Evolutionary conservation across 1,140 invertebrate genomes (phyloP), one percentile per base, ranked within the genome.

Genomic region (Linepithema humile): DNA sequence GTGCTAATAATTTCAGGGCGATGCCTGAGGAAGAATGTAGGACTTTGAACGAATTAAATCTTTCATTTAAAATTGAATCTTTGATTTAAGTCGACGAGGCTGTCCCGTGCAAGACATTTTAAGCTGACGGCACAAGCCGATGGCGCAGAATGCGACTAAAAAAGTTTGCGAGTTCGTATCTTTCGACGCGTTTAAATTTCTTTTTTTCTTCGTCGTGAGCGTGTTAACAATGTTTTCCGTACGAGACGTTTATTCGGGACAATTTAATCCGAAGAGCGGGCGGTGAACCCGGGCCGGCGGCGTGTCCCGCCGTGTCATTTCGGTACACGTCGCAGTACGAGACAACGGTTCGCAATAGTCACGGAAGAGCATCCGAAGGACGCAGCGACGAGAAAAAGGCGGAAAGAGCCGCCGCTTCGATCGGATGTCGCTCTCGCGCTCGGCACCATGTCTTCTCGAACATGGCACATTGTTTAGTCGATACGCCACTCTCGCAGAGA

Each of bases 401-500:
- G 57, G 50, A 38, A 43, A 45, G n/a, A 48, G 74, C 67, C 80
- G 70, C 86, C 83, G 70, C 86, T 91, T 90, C 90, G 88, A 87
- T 91, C 85, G 48, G 35, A 82, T 74, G 65, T 85, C 87, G 87
- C 85, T 88, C 83, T 88, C 87, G 83, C 87, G 83, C 77, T 88
- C 65, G 32, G 38, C 55, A 40, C 78, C 83, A 78, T 88, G 69
- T 88, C 85, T 91, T 84, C 86, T 91, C 87, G 89, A 90, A 91
- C 88, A 90, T 92, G 92, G 90, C 92, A 92, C 92, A 88, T 91
- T 91, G 92, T 94, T 93, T 93, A 91, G 90, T 91, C 89, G 92
- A 93, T 92, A 91, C 80, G 84, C 83, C 85, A 89, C 70, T 88
- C 85, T 72, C 86, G 40, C 87, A 60, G 82, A 70, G n/a, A n/a